Conservation (phyloP, 2,797 vertebrate genomes). For the Loriculus beryllinus region DNA sequence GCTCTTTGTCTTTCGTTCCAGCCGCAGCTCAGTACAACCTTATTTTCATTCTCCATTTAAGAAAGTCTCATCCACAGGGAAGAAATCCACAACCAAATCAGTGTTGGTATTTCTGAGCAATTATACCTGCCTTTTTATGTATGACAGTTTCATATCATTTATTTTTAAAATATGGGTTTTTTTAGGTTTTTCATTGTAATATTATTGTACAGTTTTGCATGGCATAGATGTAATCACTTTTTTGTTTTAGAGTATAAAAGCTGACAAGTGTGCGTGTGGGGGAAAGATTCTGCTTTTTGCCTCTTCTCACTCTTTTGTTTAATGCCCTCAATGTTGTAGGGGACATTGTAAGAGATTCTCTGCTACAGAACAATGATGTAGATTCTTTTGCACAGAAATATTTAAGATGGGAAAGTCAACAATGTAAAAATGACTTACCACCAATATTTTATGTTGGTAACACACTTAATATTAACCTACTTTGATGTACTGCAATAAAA, state of each 20-base stretch:
- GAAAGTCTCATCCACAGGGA: constrained; percentile 44
- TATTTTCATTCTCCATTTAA: neutral
- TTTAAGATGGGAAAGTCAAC: constrained; percentile 91
- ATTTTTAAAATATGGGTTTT: constrained; percentile 73
- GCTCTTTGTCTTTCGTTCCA: neutral
- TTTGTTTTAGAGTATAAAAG: constrained; percentile 78
- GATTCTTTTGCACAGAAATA: constrained; percentile 96
- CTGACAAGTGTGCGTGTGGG: constrained; percentile 71
- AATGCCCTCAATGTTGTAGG: constrained; percentile 83
- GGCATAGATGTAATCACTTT: constrained; percentile 93
- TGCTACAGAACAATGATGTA: constrained; percentile 87
- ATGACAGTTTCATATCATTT: constrained; percentile 87
- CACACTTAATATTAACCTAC: constrained; percentile 93
- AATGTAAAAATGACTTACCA: constrained; percentile 84
- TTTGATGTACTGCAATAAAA: constrained; percentile 98
- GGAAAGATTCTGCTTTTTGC: constrained; percentile 75
- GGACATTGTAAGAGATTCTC: constrained; percentile 88
- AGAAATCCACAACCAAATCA: constrained; percentile 54
- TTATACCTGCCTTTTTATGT: constrained; percentile 87
- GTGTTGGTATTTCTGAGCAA: constrained; percentile 83
- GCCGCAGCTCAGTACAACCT: neutral
- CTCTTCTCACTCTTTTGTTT: constrained; percentile 78
- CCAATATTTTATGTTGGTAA: constrained; percentile 87
- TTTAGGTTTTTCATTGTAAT: constrained; percentile 89
- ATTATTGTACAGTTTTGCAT: constrained; percentile 99